Percentiles rank a stretch among this genome's conserved stretches.
phyloP scores from a whole-genome alignment of 2,888 invertebrate species.

The Habrosyne pyritoides region DNA sequence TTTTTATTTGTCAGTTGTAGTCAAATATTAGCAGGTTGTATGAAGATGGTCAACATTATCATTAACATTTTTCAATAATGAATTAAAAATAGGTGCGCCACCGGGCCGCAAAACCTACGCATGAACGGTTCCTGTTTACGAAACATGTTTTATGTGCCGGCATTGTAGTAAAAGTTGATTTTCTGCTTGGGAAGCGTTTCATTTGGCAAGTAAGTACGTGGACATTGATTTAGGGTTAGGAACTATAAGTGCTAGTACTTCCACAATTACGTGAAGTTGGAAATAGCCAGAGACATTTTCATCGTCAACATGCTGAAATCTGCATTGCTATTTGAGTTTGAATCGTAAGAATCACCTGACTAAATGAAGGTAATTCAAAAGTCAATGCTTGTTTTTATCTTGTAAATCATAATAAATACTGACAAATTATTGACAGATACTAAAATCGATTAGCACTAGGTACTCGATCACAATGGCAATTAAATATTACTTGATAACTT shows the following conservation, averaged over 20 bases:
- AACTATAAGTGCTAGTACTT: conserved; percentile 11
- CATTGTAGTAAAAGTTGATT: conserved; percentile 80
- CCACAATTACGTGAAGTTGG: background rate
- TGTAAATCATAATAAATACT: too few species aligned
- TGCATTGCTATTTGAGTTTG: too few species aligned
- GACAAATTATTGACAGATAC: too few species aligned
- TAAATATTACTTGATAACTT: too few species aligned
- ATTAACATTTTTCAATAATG: background rate
- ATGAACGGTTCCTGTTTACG: conserved; percentile 68
- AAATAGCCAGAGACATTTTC: background rate
- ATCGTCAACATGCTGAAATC: too few species aligned
- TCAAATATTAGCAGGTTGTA: background rate
- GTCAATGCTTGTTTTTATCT: too few species aligned
- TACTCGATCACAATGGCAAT: too few species aligned
- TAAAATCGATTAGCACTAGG: too few species aligned
- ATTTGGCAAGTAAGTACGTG: conserved; percentile 43
- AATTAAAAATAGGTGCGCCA: conserved; percentile 1
- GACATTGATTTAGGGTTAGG: conserved; percentile 49
- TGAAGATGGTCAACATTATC: background rate
- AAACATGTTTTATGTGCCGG: conserved; percentile 69
- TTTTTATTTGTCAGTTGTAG: background rate
- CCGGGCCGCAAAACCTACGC: conserved; percentile 30
- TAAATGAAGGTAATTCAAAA: too few species aligned
- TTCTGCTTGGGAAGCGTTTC: conserved; percentile 66
- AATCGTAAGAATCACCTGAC: too few species aligned